These are phyloP conservation scores for Tolmerus cingulatus DNA, from an alignment of 2,888 invertebrate species.

Conservation along the genomic window DNA sequence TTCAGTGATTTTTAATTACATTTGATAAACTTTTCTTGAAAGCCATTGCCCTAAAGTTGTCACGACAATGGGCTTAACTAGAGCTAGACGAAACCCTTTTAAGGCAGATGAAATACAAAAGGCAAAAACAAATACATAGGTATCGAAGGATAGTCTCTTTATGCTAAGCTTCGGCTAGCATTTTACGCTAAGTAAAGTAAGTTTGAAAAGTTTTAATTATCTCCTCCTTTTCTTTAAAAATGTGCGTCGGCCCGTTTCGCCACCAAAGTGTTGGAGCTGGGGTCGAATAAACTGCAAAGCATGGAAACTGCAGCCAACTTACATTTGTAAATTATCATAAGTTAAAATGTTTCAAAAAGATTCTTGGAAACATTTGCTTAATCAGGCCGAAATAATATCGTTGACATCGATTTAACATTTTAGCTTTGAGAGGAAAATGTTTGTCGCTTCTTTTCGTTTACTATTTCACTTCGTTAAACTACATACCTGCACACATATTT, in stretches of 20 bases:
- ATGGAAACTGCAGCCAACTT: background rate
- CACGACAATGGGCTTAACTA: background rate
- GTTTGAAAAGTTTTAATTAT: background rate
- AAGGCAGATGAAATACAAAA: background rate
- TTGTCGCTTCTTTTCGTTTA: background rate
- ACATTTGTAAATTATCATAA: background rate
- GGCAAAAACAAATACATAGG: background rate
- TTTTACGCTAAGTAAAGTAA: background rate
- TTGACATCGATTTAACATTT: background rate
- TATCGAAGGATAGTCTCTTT: background rate
- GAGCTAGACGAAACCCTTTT: background rate
- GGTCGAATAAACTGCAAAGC: background rate
- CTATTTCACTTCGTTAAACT: background rate
- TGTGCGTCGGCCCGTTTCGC: background rate
- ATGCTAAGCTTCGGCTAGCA: background rate
- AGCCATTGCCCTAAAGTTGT: conserved; percentile 3
- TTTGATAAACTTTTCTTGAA: conserved; percentile 11
- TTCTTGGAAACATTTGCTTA: background rate
- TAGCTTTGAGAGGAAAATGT: background rate
- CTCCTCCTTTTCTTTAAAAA: background rate
- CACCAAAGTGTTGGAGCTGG: background rate
- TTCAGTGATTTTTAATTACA: conserved; percentile 24
- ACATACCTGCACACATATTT: background rate
- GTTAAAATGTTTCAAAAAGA: background rate
- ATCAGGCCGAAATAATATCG: background rate